phyloP scores from a whole-genome alignment of 2,888 invertebrate genomes.

The Neoaliturus tenellus region DNA sequence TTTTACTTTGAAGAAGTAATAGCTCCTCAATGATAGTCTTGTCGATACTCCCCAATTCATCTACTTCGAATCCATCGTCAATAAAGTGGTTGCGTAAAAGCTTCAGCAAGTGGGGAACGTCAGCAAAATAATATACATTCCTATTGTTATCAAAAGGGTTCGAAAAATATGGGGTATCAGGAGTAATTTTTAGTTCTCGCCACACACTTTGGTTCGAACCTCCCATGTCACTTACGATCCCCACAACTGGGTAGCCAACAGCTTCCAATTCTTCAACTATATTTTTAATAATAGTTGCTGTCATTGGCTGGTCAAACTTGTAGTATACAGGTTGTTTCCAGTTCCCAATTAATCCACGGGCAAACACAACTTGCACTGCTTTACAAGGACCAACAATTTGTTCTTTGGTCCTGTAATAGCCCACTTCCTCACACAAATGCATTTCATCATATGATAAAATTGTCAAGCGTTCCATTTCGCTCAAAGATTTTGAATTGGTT shows the following conservation, averaged over 20 bases:
- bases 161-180: background rate
- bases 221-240: background rate
- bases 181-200: background rate
- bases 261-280: background rate
- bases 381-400: background rate
- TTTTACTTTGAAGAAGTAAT: background rate
- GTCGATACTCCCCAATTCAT: background rate
- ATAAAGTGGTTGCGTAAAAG: background rate
- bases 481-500: background rate
- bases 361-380: background rate
- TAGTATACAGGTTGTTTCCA: background rate
- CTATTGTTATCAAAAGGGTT: background rate
- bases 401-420: background rate
- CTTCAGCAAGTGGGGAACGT: background rate
- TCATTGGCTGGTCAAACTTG: background rate
- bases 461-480: background rate
- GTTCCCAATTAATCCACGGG: background rate
- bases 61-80: background rate
- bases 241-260: background rate
- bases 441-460: background rate
- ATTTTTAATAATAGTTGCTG: background rate
- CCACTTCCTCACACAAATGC: background rate
- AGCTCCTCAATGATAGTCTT: background rate
- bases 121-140: background rate
- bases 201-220: background rate